Evolutionary conservation across 2,113 vertebrate genomes (phyloP), one percentile per base, ranked within the genome.

Genomic region (Platysternon megacephalum): DNA sequence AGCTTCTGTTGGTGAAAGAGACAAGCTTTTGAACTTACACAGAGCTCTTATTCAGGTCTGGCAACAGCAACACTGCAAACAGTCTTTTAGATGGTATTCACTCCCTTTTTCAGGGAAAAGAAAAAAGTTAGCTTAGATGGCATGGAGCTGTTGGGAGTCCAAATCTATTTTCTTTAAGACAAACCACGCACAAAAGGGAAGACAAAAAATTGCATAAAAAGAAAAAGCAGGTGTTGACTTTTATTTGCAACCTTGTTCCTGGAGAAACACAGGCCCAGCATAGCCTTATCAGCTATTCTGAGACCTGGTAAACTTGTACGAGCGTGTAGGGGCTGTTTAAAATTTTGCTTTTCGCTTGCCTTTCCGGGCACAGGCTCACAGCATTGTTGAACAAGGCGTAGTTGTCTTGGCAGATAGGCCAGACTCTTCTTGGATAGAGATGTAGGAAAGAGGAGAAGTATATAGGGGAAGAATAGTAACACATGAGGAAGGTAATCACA

Each of bases 211-310:
- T 92, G 93, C 84, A 93, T 95, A 88, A 76, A 53, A 95, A 82
- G 87, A 97, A 97, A 97, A 83, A 95, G 94, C 92, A 95, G 92
- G 85, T 79, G 22, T 83, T 89, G 86, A 12, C 78, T 96, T 74
- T 97, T 96, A 51, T 91, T 95, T 68, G 85, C 89, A 96, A 91
- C 87, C 65, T 68, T 0, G 12, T 39, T 0, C 53, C 85, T 74
- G 87, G 53, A 92, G 90, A 91, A 89, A 97, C 53, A 49, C 87
- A 53, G 91, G 32, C 86, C 86, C 0, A 32, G 78, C 42, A 56
- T 28, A 89, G 82, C 58, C 12, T 76, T 42, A 39, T 76, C 91
- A 65, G 65, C 48, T 2, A 5, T 86, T 87, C 93, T 87, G 44
- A 58, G 79, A 86, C 91, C 17, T 74, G 82, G 87, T 81, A 82